Conservation (phyloP, 1,140 invertebrate species). For the Cheumatopsyche charites region DNA sequence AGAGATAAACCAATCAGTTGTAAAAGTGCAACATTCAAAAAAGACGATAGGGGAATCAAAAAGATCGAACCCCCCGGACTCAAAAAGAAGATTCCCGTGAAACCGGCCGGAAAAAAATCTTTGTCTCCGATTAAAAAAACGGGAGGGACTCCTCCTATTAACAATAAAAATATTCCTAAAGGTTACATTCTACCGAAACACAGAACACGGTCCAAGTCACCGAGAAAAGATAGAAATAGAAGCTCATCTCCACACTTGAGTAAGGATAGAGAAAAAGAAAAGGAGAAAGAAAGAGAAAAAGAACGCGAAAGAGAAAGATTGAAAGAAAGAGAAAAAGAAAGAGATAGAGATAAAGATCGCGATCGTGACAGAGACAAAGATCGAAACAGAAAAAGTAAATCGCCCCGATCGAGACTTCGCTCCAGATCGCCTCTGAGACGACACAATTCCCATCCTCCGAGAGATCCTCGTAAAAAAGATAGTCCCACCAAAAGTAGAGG, state of each 20-base stretch:
- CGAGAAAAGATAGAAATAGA: constrained; percentile 56
- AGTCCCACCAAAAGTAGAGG: constrained; percentile 60
- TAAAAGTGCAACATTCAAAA: constrained; percentile 55
- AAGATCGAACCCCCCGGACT: constrained; percentile 53
- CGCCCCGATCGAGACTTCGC: constrained; percentile 54
- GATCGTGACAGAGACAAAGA: constrained; percentile 57
- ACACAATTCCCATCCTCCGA: constrained; percentile 56
- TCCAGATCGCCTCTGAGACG: constrained; percentile 55
- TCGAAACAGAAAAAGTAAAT: constrained; percentile 54
- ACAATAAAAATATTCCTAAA: constrained; percentile 58
- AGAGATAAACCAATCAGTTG: constrained; percentile 56
- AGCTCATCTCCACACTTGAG: constrained; percentile 55
- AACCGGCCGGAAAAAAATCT: constrained; percentile 57
- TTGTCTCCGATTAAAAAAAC: constrained; percentile 60
- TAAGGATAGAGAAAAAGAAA: constrained; percentile 58
- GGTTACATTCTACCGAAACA: constrained; percentile 53
- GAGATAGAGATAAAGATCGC: constrained; percentile 49
- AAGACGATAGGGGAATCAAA: constrained; percentile 54
- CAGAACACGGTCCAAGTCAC: constrained; percentile 53
- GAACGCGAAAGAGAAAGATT: constrained; percentile 57
- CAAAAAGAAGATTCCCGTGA: constrained; percentile 55
- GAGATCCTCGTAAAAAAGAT: constrained; percentile 58
- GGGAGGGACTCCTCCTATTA: constrained; percentile 60
- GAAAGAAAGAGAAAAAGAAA: constrained; percentile 55
- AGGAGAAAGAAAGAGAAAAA: constrained; percentile 54